Base-by-base conservation (phyloP, 2,888 invertebrate species). In the Coenonympha arcania region DNA sequence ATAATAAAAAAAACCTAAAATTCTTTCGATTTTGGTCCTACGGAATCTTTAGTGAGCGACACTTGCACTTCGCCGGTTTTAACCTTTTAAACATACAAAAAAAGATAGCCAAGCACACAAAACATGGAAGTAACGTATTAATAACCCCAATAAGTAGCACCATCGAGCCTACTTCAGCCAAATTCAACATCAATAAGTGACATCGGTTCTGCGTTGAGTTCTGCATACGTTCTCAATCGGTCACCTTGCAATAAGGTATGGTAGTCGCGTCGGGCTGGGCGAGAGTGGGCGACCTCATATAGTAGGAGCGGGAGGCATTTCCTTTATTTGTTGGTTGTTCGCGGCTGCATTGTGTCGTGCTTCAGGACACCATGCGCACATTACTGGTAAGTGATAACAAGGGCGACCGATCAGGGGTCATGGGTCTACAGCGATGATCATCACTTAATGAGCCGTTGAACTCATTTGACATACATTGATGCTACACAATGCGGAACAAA, bases 211-310 rank as follows among this genome's bases (percentile, higher is more conserved):
- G 56, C 60, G 61, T 63, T 60, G 50, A 57, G 56, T 57, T 54
- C 55, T 61, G 69, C 61, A 60, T 68, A 62, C 78, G 62, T 76
- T 73, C 69, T 65, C 63, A 79, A 73, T 73, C 68, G 78, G 83
- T 84, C 72, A 82, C 81, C 80, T 83, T 81, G 84, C 79, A 78
- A 77, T 83, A 74, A 73, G 64, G 81, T 82, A 84, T 83, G 82
- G 81, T 76, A 71, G 79, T 76, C 82, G 82, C 64, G 80, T 80
- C 73, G 65, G 71, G 69, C 79, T 75, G 78, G 80, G 79, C 80
- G 79, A 81, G 85, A 85, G 85, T 79, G 84, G 84, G 84, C 84
- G 81, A 77, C 80, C 82, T 83, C 85, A 75, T 82, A 86, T 77
- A 86, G 81, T 76, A 66, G 62, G 83, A 73, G 83, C 80, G 72